Base-by-base conservation (phyloP, 2,888 invertebrate species). In the Drosophila falleni region DNA sequence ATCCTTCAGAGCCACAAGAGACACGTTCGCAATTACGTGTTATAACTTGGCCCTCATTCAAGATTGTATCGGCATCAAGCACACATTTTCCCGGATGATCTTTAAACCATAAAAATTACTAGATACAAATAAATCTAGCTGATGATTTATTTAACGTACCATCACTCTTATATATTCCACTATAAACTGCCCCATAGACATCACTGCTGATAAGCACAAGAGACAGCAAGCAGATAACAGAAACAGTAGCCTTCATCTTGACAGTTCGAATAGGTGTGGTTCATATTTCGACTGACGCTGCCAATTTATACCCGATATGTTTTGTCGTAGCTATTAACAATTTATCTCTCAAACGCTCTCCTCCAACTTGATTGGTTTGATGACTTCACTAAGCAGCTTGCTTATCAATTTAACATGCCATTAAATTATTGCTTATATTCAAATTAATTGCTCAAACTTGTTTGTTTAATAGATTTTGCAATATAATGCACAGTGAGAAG, bases 71-170 rank as follows among this genome's bases (percentile, higher is more conserved):
- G 5, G n/a, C 41, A n/a, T 58, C 44, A n/a, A 80, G 49, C 3
- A 60, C 50, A 47, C 82, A 83, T 56, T 82, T 81, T 0, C 78
- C 78, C 5, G 82, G 74, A 66, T 80, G 49, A 23, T 65, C 80
- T 81, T 46, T 15, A 29, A 53, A 1, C 0, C 2, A 29, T 1
- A 53, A 16, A 1, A 5, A 10, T 37, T n/a, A 26, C 9, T 0
- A 5, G 1, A 8, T 37, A 37, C 8, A 8, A 37, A 37, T 37
- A 23, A 3, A 53, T 29, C 35, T 15, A 13, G 1, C 15, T 39
- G 2, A 13, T 19, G 9, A 35, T 26, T 53, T 1, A 23, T 6
- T n/a, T n/a, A 29, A 53, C 53, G 1, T 41, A 54, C 54, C 54
- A 55, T 31, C 42, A 33, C n/a, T n/a, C 42, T 42, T 42, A 11